phyloP scores from a whole-genome alignment of 2,113 vertebrate species.

The Menidia beryllina region DNA sequence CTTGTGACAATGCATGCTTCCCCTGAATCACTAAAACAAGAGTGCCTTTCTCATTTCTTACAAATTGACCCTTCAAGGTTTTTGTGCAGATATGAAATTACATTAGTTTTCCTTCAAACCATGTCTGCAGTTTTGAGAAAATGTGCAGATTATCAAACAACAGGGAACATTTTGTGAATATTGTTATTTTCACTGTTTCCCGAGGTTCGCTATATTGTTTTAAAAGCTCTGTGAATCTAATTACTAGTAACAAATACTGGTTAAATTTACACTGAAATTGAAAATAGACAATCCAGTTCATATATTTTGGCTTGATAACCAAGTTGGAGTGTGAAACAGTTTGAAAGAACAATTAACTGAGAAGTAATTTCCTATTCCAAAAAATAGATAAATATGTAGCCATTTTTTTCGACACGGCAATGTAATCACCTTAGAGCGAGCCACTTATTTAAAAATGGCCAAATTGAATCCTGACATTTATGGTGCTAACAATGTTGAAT shows the following conservation, averaged over 20 bases:
- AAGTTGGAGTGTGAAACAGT: background rate
- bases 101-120: constrained; percentile 55
- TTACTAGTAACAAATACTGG: background rate
- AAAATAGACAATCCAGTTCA: background rate
- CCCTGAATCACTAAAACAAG: constrained; percentile 25
- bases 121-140: constrained; percentile 43
- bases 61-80: constrained; percentile 72
- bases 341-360: background rate
- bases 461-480: too few species aligned
- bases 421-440: too few species aligned
- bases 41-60: constrained; percentile 39
- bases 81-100: constrained; percentile 51
- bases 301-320: background rate
- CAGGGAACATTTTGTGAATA: too few species aligned
- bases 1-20: constrained; percentile 19
- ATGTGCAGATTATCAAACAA: constrained; percentile 39
- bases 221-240: constrained; percentile 5
- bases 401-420: too few species aligned
- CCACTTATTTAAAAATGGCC: too few species aligned
- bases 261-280: background rate
- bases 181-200: constrained; percentile 17
- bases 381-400: too few species aligned
- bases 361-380: too few species aligned
- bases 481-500: too few species aligned
- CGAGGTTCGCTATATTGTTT: background rate